Percentiles rank a stretch among this genome's conserved stretches.
Conservation (phyloP, 2,113 vertebrate species). For the Apaloderma vittatum region DNA sequence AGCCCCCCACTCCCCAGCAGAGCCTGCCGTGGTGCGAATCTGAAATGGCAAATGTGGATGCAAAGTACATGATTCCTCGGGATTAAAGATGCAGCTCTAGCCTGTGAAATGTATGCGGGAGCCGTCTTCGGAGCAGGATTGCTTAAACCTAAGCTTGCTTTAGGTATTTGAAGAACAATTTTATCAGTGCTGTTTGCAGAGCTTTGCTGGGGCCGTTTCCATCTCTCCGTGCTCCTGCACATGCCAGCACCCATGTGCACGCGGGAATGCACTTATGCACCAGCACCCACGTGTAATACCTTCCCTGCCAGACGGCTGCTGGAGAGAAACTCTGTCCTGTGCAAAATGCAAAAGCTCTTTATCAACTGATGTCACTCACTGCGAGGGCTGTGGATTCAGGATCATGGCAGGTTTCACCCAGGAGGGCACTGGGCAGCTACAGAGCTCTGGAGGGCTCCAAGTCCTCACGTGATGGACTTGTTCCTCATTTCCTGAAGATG, state of each 20-base stretch:
- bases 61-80: background rate
- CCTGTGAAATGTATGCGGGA: background rate
- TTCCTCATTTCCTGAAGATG: background rate
- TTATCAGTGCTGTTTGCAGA: background rate
- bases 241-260: background rate
- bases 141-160: conserved; percentile 53
- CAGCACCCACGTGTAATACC: rapidly evolving
- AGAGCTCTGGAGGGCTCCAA: background rate
- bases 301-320: background rate
- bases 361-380: rapidly evolving
- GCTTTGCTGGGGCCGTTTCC: background rate
- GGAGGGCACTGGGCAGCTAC: background rate
- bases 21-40: background rate
- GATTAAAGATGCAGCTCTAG: conserved; percentile 33
- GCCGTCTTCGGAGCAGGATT: background rate
- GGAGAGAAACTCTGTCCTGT: rapidly evolving
- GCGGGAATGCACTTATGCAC: rapidly evolving
- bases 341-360: background rate
- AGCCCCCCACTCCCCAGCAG: background rate
- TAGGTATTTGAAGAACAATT: conserved; percentile 43
- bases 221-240: background rate
- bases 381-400: rapidly evolving
- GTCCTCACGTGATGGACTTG: rapidly evolving
- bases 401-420: background rate
- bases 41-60: background rate